Evolutionary conservation across 2,888 invertebrate species (phyloP), one percentile per base, ranked within the genome.

Genomic region (Lasioglossum figueresi): DNA sequence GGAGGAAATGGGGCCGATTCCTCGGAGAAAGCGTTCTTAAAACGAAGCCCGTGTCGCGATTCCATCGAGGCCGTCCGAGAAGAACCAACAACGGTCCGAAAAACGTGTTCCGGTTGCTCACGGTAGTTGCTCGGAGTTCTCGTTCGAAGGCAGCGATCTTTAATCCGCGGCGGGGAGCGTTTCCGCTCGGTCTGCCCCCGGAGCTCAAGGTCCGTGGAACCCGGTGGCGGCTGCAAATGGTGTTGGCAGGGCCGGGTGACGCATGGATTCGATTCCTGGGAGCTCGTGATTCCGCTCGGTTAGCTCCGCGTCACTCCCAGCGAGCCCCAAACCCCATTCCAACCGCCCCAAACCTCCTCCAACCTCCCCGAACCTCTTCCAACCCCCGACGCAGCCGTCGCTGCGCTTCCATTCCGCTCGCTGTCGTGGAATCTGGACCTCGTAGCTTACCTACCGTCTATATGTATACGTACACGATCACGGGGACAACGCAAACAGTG

Each of bases 251-350:
- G 85, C 93, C 85, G 94, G 94, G 94, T 95, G 95, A 95, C 94
- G 94, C 95, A 95, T 95, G 94, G 94, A 94, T 94, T 95, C 95
- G 95, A 95, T 95, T 95, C 93, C 94, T 93, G 93, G 94, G 93
- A 94, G 94, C 94, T 95, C 94, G 94, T 95, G 95, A 95, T 95
- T 95, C 94, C 95, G 94, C 94, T 94, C 94, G 95, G 95, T 95
- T 95, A 95, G 94, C 93, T 93, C 92, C 94, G 94, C 93, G 95
- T 95, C 95, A 94, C 95, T 95, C 94, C 94, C 95, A 94, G 95
- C 93, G 91, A 94, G 94, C 93, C 94, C 94, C 92, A 94, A 94
- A 94, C 94, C 93, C 94, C 93, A 14, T 81, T 86, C 71, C 82
- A 52, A 52, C 81, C 84, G 75, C 72, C 88, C 79, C 52, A n/a